Evolutionary conservation across 2,113 vertebrate genomes (phyloP), one percentile per base, ranked within the genome.

Genomic region (Hirundichthys speculiger): DNA sequence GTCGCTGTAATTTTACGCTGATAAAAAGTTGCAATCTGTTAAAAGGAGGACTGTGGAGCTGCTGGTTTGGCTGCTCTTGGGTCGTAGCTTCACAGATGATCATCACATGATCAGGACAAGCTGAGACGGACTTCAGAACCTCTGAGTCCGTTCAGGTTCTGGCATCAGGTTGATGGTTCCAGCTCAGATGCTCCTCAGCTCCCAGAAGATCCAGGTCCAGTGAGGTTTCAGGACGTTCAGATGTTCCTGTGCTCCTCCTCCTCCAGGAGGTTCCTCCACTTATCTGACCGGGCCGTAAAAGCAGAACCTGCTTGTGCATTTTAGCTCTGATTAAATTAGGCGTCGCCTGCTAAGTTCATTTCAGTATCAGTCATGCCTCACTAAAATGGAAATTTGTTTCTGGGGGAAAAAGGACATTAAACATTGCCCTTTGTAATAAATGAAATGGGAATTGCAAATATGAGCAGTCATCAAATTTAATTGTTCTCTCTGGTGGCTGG

Each of bases 401-500:
- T 84, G 13, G 21, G 14, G 16, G n/a, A 38, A 15, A 34, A n/a
- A 39, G 12, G 89, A 93, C 90, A 94, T 94, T 96, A 94, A 94
- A 94, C 77, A 82, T 75, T 93, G 91, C 85, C 86, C 89, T 95
- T 94, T 94, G 90, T 94, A 92, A 93, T 94, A 91, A 86, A 91
- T 88, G 92, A 93, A 94, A 93, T 92, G 91, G 89, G 90, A 94
- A 92, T 88, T 84, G 88, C 88, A 94, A 94, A 95, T 94, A 93
- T 94, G 93, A 92, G 75, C 80, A 84, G 90, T 94, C 92, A 95
- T 94, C 93, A 93, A 92, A 93, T 94, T 90, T 94, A 94, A 95
- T 92, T 94, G 89, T 93, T 88, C 90, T 93, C 82, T 87, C 91
- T 93, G 85, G 90, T 92, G 94, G 88, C 92, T 92, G 88, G 90